A percentile compares a stretch with the other conserved stretches of the same genome.
phyloP scores from a whole-genome alignment of 2,797 vertebrate species.

The Carduelis carduelis region DNA sequence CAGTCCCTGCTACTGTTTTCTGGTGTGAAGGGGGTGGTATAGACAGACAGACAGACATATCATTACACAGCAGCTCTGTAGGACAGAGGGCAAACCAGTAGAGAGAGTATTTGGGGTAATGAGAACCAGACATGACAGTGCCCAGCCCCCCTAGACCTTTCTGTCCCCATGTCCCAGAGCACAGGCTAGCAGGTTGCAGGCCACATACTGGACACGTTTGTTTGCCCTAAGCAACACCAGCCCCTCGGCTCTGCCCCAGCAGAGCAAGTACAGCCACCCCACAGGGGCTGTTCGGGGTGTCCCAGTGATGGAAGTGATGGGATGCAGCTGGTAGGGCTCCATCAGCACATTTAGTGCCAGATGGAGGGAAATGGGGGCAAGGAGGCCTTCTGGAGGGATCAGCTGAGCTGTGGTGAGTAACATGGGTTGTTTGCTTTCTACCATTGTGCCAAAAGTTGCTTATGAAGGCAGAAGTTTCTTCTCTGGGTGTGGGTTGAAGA shows the following conservation, averaged over 20 bases:
- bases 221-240: background rate
- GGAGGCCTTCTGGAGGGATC: background rate
- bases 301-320: background rate
- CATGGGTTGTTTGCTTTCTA: background rate
- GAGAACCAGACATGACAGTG: background rate
- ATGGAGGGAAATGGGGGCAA: background rate
- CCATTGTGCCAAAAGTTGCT: rapidly evolving
- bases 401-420: background rate
- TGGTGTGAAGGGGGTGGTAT: background rate
- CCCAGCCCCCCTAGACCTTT: background rate
- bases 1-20: background rate
- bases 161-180: background rate
- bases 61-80: background rate
- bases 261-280: background rate
- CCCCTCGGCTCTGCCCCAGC: rapidly evolving
- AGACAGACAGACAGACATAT: background rate
- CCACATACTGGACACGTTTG: rapidly evolving
- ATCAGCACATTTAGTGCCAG: background rate
- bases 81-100: background rate
- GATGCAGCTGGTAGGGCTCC: background rate
- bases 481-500: background rate
- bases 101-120: background rate
- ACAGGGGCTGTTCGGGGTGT: background rate
- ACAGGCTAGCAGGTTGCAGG: background rate
- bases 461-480: background rate